phyloP scores from a whole-genome alignment of 2,113 vertebrate genomes.

The Ictalurus punctatus region DNA sequence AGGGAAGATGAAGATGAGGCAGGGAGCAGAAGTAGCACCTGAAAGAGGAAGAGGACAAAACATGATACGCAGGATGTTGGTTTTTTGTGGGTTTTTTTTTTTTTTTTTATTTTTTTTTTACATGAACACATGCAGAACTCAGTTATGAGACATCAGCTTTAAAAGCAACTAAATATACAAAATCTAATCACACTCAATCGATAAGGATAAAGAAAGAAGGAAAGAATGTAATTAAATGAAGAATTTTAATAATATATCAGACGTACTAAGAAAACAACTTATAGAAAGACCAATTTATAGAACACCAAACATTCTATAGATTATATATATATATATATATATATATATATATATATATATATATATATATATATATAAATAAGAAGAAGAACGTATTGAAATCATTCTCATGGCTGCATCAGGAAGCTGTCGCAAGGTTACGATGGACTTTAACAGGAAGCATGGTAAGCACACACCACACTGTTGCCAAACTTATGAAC shows the following conservation, averaged over 20 bases:
- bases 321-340: too few relatives aligned
- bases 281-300: not conserved
- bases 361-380: too few relatives aligned
- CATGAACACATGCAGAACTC: not conserved
- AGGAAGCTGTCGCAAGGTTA: too few relatives aligned
- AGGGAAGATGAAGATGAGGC: slow-evolving; percentile 98
- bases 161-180: not conserved
- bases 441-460: too few relatives aligned
- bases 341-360: too few relatives aligned
- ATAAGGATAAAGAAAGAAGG: not conserved
- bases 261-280: not conserved
- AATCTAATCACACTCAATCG: not conserved
- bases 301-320: too few relatives aligned
- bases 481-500: too few relatives aligned
- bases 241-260: not conserved
- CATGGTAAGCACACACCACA: too few relatives aligned
- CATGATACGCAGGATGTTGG: slow-evolving; percentile 8
- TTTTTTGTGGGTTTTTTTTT: not conserved
- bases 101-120: slow-evolving; percentile 33
- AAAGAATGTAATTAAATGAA: not conserved
- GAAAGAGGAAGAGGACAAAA: slow-evolving; percentile 42
- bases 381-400: too few relatives aligned
- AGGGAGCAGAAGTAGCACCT: slow-evolving; percentile 97
- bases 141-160: not conserved
- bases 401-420: too few relatives aligned